These are phyloP conservation scores for Bagarius yarrelli DNA, from an alignment of 2,113 vertebrate genomes.

Conservation along the genomic window DNA sequence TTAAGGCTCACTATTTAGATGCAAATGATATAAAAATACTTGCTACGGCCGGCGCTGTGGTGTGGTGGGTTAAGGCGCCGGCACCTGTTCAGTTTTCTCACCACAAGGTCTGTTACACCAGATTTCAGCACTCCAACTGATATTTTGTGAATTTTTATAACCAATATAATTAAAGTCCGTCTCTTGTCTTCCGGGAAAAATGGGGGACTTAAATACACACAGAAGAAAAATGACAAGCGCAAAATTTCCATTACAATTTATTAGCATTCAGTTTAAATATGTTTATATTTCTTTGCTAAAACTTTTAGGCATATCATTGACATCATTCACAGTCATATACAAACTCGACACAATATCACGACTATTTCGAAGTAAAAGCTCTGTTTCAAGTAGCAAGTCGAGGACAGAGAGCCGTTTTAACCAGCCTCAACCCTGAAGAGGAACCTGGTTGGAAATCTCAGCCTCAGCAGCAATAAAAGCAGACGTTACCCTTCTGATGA, in stretches of 20 bases:
- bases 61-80: conserved; percentile 40
- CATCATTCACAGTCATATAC: conserved; percentile 71
- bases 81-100: too few relatives aligned
- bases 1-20: neutral
- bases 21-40: neutral
- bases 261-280: conserved; percentile 72
- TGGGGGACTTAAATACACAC: neutral
- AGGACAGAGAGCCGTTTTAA: conserved; percentile 16
- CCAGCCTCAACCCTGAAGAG: conserved; percentile 39
- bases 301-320: conserved; percentile 51
- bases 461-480: conserved; percentile 65
- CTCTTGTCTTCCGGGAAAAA: neutral
- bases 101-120: conserved; percentile 55
- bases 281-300: conserved; percentile 66
- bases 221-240: conserved; percentile 36
- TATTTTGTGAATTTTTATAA: neutral
- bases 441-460: conserved; percentile 45
- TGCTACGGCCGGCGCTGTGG: too few relatives aligned
- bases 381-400: conserved; percentile 63
- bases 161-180: conserved; percentile 17
- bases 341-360: conserved; percentile 54
- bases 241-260: conserved; percentile 62
- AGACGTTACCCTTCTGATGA: conserved; percentile 49
- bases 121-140: neutral
- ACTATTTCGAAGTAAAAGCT: conserved; percentile 62